Evolutionary conservation across 2,797 vertebrate species (phyloP), one percentile per base, ranked within the genome.

Genomic region (Myripristis murdjan): DNA sequence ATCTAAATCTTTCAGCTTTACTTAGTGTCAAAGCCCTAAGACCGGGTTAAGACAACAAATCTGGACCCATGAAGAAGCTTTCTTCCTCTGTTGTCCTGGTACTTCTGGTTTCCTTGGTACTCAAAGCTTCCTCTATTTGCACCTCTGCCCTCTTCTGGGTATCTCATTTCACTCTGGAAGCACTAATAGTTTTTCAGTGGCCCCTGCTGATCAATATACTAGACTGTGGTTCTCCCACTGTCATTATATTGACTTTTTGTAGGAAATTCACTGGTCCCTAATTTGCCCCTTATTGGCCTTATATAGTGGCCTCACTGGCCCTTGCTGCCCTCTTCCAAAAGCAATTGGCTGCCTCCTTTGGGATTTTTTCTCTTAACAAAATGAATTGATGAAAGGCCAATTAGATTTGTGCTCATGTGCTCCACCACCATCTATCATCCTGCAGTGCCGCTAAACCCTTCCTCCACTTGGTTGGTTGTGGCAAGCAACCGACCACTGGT

Each of bases 351-450:
- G 39, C 39, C 14, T 70, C 70, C 71, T 55, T 22, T 64, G 58
- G 64, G 62, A 73, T 62, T 72, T 43, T 5, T 11, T 47, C 53
- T 72, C 35, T 61, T 46, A 33, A 31, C 43, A 16, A 64, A 64
- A 84, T 81, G 62, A 62, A 83, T 69, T 72, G 65, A 81, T 64
- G 55, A 83, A 67, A 46, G 60, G 61, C 77, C 87, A 79, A 83
- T 92, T 88, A 84, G 75, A 83, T 69, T 68, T 23, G 35, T 53
- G 52, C 63, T 72, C 44, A 49, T 57, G 23, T 51, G 53, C 47
- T 57, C 24, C 18, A 57, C 66, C 28, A 57, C 43, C 81, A 86
- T 91, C 73, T 70, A 81, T 92, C 86, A 83, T 74, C 48, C 65
- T 37, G 55, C 64, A 15, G 59, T n/a, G 56, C 62, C 62, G 78